Conservation (phyloP, 2,888 invertebrate species). For the Epicampocera succincta region DNA sequence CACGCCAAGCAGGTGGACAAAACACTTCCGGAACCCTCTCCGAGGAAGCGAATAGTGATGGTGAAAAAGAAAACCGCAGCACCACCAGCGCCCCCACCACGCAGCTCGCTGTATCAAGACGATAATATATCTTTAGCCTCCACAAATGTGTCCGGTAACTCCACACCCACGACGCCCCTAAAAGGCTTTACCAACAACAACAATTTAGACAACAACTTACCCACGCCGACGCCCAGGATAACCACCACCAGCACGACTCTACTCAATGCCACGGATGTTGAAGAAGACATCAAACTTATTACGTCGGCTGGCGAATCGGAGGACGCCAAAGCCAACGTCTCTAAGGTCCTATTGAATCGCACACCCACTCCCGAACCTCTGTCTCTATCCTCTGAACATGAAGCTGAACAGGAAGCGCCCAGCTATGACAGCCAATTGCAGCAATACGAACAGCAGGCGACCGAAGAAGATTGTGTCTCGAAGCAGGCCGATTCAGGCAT, state of each 20-base stretch:
- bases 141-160: constrained; percentile 68
- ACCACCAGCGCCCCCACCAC: constrained; percentile 79
- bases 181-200: background rate
- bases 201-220: constrained; percentile 50
- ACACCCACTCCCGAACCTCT: constrained; percentile 79
- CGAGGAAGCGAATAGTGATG: constrained; percentile 76
- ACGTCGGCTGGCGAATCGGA: constrained; percentile 19
- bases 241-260: constrained; percentile 71
- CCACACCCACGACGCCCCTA: constrained; percentile 66
- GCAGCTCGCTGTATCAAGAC: constrained; percentile 65
- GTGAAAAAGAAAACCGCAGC: constrained; percentile 77
- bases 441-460: constrained; percentile 46
- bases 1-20: background rate
- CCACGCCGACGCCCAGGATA: constrained; percentile 76
- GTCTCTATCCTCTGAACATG: constrained; percentile 72
- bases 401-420: constrained; percentile 9
- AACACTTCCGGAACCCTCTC: constrained; percentile 78
- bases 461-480: constrained; percentile 76
- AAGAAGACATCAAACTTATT: constrained; percentile 43
- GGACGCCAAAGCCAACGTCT: constrained; percentile 72
- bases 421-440: constrained; percentile 55
- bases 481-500: constrained; percentile 80
- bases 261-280: constrained; percentile 60
- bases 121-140: constrained; percentile 74
- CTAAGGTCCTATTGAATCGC: constrained; percentile 78